phyloP scores from a whole-genome alignment of 2,888 invertebrate species.

The Ephialtes manifestator region DNA sequence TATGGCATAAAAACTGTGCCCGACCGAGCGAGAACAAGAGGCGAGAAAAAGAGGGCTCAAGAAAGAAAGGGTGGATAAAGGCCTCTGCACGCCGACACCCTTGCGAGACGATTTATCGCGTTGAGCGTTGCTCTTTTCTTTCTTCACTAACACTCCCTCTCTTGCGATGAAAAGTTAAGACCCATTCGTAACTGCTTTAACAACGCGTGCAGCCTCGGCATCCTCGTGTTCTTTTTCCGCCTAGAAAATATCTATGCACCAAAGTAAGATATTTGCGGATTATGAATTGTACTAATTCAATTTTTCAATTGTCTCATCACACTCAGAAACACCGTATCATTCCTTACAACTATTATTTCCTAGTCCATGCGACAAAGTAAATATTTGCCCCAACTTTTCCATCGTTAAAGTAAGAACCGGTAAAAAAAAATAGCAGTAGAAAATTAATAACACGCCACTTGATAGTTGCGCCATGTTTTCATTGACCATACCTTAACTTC shows the following conservation, averaged over 20 bases:
- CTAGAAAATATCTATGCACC: background rate
- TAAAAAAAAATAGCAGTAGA: too few relatives aligned
- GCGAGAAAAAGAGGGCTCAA: constrained; percentile 28
- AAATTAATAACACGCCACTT: too few relatives aligned
- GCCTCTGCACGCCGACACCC: constrained; percentile 26
- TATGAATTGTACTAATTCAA: background rate
- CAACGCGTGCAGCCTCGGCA: constrained; percentile 19
- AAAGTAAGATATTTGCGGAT: background rate
- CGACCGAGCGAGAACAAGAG: constrained; percentile 29
- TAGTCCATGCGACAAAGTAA: too few relatives aligned
- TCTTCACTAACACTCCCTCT: constrained; percentile 20
- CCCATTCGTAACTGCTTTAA: constrained; percentile 67
- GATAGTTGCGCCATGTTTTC: background rate
- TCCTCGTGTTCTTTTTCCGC: background rate
- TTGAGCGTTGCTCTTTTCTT: constrained; percentile 20
- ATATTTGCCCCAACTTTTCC: too few relatives aligned
- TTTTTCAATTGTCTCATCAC: background rate
- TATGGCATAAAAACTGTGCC: constrained; percentile 78
- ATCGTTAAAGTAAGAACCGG: background rate
- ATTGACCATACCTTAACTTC: background rate
- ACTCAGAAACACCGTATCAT: background rate
- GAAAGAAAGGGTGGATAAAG: constrained; percentile 40
- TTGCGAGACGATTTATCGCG: constrained; percentile 56
- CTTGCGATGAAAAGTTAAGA: constrained; percentile 68
- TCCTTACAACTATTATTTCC: too few relatives aligned